Conservation (phyloP, 2,113 vertebrate genomes). For the Nesogale talazaci region DNA sequence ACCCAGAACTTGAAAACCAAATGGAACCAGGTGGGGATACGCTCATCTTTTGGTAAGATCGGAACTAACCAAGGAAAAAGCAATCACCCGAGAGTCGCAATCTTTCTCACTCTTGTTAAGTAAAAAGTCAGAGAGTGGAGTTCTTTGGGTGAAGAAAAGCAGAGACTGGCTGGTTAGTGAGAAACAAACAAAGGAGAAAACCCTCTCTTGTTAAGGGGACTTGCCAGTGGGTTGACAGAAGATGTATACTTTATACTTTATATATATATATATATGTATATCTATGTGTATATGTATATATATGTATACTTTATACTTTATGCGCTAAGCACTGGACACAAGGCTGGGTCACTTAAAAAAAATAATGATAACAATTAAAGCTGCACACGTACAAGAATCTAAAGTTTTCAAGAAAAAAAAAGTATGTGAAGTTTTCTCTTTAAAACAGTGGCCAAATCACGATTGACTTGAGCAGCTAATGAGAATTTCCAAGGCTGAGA, state of each 20-base stretch:
- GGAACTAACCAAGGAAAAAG: not conserved
- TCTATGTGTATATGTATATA: no score
- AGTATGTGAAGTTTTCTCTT: slow-evolving; percentile 36
- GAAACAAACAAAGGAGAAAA: not conserved
- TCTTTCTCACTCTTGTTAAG: slow-evolving; percentile 33
- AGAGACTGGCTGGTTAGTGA: not conserved
- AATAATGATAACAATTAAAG: not conserved
- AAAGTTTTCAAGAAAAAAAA: no score
- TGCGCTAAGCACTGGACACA: not conserved
- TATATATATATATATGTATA: no score
- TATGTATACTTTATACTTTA: slow-evolving; percentile 2
- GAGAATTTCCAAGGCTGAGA: not conserved
- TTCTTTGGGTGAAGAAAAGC: not conserved
- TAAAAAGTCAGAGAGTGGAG: not conserved
- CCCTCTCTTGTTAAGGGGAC: not conserved
- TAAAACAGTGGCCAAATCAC: slow-evolving; percentile 21
- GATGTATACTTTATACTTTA: not conserved
- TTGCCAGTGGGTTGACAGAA: not conserved
- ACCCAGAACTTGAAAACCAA: slow-evolving; percentile 43
- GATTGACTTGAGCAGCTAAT: not conserved
- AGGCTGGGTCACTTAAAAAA: not conserved
- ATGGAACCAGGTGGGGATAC: slow-evolving; percentile 22
- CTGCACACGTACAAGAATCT: not conserved
- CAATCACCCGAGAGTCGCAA: not conserved
- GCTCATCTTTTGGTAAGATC: slow-evolving; percentile 20